These are phyloP conservation scores for Siniperca scherzeri DNA, from an alignment of 2,797 vertebrate species.

Conservation along the genomic window DNA sequence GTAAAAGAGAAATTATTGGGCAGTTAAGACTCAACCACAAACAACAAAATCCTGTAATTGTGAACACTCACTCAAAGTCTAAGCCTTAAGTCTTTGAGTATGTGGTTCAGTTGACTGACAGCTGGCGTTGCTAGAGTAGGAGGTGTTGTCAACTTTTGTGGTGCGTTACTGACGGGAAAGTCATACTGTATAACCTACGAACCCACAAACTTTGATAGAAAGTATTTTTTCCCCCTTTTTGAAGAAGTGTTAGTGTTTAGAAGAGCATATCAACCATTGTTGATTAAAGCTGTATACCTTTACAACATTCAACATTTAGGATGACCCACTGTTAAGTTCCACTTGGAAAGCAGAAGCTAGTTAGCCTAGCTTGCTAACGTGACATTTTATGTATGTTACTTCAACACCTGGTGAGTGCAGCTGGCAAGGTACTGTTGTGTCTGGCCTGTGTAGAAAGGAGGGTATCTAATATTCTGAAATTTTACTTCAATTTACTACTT, in stretches of 20 bases:
- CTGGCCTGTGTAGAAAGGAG: not conserved
- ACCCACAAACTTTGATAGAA: not conserved
- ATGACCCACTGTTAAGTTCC: not conserved
- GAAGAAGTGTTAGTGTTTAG: not conserved
- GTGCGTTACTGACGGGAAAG: too few species aligned
- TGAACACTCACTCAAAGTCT: not conserved
- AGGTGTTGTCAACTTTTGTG: slow-evolving; percentile 2
- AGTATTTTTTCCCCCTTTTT: not conserved
- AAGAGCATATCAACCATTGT: not conserved
- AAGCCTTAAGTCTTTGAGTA: not conserved
- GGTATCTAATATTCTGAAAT: not conserved
- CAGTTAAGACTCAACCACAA: not conserved
- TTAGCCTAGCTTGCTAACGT: not conserved
- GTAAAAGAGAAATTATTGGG: not conserved
- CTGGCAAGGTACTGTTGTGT: not conserved
- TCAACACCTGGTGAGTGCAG: not conserved
- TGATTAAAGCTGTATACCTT: not conserved
- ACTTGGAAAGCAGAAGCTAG: not conserved
- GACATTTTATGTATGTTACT: slow-evolving; percentile 2
- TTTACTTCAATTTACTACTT: not conserved
- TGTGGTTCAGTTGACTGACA: not conserved
- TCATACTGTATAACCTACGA: not conserved
- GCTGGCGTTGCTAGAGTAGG: too few species aligned
- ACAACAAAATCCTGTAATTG: not conserved
- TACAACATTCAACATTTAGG: not conserved